Percentiles rank a stretch among this genome's conserved stretches.
These are phyloP conservation scores for Xanthia togata DNA, from an alignment of 2,888 invertebrate species.

Conservation along the genomic window DNA sequence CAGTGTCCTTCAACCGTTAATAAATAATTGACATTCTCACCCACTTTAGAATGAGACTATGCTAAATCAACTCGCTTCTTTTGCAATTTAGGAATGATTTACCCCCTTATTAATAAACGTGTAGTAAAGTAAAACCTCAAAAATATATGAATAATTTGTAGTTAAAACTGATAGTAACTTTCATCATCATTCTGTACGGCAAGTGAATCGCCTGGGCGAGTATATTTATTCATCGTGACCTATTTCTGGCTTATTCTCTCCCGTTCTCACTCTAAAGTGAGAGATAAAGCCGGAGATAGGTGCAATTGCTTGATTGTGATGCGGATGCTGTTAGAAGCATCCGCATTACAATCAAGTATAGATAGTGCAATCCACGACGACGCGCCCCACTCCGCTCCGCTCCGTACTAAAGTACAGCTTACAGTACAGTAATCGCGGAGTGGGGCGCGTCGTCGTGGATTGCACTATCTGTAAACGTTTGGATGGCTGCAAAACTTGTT, in stretches of 20 bases:
- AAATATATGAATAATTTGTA: background rate
- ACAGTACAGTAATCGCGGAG: too few species aligned
- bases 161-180: background rate
- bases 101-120: slow-evolving; percentile 1
- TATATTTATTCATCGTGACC: background rate
- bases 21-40: slow-evolving; percentile 6
- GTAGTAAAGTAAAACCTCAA: background rate
- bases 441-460: too few species aligned
- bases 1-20: background rate
- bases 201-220: background rate
- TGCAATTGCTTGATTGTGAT: too few species aligned
- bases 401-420: too few species aligned
- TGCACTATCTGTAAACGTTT: too few species aligned
- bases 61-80: background rate
- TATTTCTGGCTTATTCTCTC: background rate
- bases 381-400: too few species aligned
- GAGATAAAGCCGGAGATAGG: too few species aligned
- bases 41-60: background rate
- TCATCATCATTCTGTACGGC: too few species aligned
- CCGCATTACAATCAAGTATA: too few species aligned
- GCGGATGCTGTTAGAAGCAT: too few species aligned
- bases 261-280: background rate
- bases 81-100: slow-evolving; percentile 5
- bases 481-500: background rate
- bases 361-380: too few species aligned